A percentile compares a stretch with the other conserved stretches of the same genome.
Evolutionary conservation across 2,888 invertebrate species (phyloP).

Genomic region (Cephus rjabovi): DNA sequence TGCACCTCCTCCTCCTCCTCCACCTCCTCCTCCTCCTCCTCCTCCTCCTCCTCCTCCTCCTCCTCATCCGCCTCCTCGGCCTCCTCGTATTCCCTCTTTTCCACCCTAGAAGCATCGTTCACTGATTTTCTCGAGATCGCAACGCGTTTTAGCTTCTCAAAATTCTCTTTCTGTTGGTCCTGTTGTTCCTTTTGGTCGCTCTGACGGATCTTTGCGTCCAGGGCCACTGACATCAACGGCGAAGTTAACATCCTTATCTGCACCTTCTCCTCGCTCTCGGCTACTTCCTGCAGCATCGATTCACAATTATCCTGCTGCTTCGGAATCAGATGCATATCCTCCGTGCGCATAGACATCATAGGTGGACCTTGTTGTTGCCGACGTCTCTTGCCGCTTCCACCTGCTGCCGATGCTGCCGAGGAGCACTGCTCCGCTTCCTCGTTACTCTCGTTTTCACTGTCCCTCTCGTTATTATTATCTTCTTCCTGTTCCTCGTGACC

Average conservation of each 20-base stretch:
- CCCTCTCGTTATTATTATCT: constrained; percentile 30
- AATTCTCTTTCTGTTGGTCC: not conserved
- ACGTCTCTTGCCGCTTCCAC: no score
- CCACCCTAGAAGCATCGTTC: not conserved
- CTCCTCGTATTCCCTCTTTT: constrained; percentile 32
- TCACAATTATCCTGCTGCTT: constrained; percentile 49
- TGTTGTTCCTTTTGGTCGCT: constrained; percentile 11
- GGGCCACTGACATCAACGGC: constrained; percentile 10
- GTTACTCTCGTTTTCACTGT: constrained; percentile 35
- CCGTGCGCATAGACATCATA: no score
- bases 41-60: constrained; percentile 26
- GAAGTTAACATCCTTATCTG: constrained; percentile 17
- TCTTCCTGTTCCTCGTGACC: constrained; percentile 40
- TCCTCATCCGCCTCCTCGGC: constrained; percentile 20
- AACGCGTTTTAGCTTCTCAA: not conserved
- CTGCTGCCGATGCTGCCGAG: no score
- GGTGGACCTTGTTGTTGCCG: no score
- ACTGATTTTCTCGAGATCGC: not conserved
- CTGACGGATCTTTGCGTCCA: constrained; percentile 11
- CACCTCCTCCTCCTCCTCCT: constrained; percentile 52
- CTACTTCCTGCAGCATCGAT: constrained; percentile 47
- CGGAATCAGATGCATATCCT: no score
- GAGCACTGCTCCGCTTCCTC: no score
- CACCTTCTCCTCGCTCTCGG: constrained; percentile 33
- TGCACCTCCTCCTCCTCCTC: constrained; percentile 31